phyloP scores from a whole-genome alignment of 2,797 vertebrate species.

The Mormyrus hasselquistii region DNA sequence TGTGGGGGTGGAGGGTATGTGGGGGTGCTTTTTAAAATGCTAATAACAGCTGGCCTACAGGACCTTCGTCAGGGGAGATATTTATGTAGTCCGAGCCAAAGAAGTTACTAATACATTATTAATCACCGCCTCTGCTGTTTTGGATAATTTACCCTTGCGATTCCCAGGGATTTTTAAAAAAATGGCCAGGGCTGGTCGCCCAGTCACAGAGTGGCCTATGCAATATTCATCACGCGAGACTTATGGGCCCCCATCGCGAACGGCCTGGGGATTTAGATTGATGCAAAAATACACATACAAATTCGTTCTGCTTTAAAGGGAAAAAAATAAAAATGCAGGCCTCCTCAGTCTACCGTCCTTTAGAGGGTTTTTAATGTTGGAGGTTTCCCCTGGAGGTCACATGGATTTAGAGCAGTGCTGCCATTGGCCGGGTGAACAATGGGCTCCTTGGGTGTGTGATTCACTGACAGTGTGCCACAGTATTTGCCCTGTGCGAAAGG shows the following conservation, averaged over 20 bases:
- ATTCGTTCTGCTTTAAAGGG: background rate
- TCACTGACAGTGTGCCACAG: background rate
- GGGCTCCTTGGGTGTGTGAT: background rate
- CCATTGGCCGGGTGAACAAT: background rate
- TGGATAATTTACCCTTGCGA: constrained; percentile 15
- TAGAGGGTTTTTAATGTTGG: background rate
- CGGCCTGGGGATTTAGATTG: constrained; percentile 12
- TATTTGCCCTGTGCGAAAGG: background rate
- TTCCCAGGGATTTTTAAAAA: background rate
- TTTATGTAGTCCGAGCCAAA: constrained; percentile 20
- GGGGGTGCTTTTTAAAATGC: constrained; percentile 8
- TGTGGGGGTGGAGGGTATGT: background rate
- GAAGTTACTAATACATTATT: constrained; percentile 21
- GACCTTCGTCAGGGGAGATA: constrained; percentile 8
- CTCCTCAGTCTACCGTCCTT: background rate
- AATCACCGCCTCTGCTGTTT: constrained; percentile 8
- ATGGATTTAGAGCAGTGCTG: background rate
- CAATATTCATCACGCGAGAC: constrained; percentile 21
- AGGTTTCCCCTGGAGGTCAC: background rate
- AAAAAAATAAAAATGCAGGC: background rate
- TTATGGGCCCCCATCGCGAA: background rate
- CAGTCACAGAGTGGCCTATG: constrained; percentile 5
- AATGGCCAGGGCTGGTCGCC: background rate
- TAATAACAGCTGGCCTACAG: constrained; percentile 15
- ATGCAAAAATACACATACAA: constrained; percentile 13